Base-by-base conservation (phyloP, 2,888 invertebrate genomes). In the Cotesia congregata region DNA sequence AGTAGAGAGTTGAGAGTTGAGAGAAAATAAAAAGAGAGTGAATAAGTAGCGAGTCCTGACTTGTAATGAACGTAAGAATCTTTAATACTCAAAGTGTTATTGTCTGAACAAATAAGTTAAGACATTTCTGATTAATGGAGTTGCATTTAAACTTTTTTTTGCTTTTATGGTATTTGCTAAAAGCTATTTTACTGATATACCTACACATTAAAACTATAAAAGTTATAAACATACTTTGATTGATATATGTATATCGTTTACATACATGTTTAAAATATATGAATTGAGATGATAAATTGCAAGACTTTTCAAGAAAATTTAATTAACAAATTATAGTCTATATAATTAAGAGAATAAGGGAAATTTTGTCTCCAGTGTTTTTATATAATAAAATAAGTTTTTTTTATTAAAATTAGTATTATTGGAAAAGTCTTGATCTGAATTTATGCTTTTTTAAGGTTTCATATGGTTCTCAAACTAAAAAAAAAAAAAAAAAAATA, bases 71-170 rank as follows among this genome's bases (percentile, higher is more conserved):
- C 65, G 12, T 65, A 38, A 20, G 65, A 65, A 12, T 65, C 65
- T 65, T 65, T 7, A 65, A 65, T 38, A 65, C 65, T 65, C 12
- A 7, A 62, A 62, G 62, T 62, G 65, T 65, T 65, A 65, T 65
- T 65, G 65, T 65, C 38, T 65, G 65, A 65, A 38, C 65, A 65
- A 65, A 65, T 65, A 65, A 65, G 65, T 65, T 20, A 65, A 65
- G 65, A 65, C 65, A 65, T 65, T 65, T 65, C 65, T 65, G 65
- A 65, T 65, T 30, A 65, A 65, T 65, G 30, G 65, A 65, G 9
- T 30, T 65, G 20, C 20, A 30, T 12, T 65, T 65, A 30, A 12
- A 59, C 9, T 12, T 38, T 65, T 20, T 65, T 65, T 65, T 30
- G 65, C 30, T 9, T 30, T 30, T 65, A 12, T 38, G 4, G 7